phyloP scores from a whole-genome alignment of 2,797 vertebrate species.

The Microcaecilia unicolor region DNA sequence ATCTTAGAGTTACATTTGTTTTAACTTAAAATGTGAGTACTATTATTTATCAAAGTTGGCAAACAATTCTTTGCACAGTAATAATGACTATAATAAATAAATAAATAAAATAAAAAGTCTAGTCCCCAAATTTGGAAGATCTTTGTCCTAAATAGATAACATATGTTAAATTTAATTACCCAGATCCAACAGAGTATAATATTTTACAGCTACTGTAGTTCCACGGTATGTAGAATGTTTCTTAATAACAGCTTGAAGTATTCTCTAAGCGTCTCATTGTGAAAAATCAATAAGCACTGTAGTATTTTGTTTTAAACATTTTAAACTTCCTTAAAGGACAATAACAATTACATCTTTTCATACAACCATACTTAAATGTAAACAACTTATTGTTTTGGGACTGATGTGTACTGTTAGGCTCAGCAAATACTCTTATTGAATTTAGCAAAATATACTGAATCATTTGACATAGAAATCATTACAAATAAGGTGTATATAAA shows the following conservation, averaged over 20 bases:
- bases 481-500: slow-evolving; percentile 47
- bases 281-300: slow-evolving; percentile 16
- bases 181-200: too few relatives aligned
- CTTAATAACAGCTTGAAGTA: slow-evolving; percentile 11
- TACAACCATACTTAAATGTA: slow-evolving; percentile 33
- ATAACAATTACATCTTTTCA: slow-evolving; percentile 22
- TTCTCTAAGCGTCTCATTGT: slow-evolving; percentile 3
- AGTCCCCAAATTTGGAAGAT: too few relatives aligned
- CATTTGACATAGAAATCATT: slow-evolving; percentile 54
- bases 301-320: slow-evolving; percentile 5
- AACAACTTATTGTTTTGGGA: slow-evolving; percentile 25
- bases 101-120: too few relatives aligned
- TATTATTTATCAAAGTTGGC: too few relatives aligned
- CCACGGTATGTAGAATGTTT: too few relatives aligned
- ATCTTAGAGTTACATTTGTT: too few relatives aligned
- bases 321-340: slow-evolving; percentile 16
- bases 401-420: slow-evolving; percentile 27
- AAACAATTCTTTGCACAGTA: too few relatives aligned
- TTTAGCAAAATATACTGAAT: slow-evolving; percentile 46
- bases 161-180: too few relatives aligned
- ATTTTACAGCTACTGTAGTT: too few relatives aligned
- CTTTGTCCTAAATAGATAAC: too few relatives aligned
- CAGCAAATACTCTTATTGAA: slow-evolving; percentile 36
- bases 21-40: too few relatives aligned
- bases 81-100: too few relatives aligned